phyloP scores from a whole-genome alignment of 2,888 invertebrate species.

The Clivina fossor region DNA sequence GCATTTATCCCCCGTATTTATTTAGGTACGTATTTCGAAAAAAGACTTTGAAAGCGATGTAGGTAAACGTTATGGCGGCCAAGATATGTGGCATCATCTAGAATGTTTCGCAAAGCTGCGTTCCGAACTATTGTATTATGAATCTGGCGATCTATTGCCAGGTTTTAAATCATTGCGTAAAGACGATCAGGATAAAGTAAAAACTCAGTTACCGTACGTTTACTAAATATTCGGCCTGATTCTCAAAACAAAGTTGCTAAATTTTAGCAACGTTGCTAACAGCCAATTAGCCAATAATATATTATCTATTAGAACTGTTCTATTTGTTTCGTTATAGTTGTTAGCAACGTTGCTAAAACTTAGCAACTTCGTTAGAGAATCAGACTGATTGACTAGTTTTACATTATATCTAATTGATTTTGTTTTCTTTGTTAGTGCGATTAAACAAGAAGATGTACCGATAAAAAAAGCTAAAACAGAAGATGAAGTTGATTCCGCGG shows the following conservation, averaged over 20 bases:
- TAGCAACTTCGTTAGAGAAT: no score
- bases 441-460: slow-evolving; percentile 61
- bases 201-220: slow-evolving; percentile 66
- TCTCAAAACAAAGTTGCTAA: no score
- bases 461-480: slow-evolving; percentile 72
- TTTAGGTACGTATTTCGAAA: slow-evolving; percentile 73
- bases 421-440: slow-evolving; percentile 46
- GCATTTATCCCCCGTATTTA: slow-evolving; percentile 13
- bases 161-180: slow-evolving; percentile 70
- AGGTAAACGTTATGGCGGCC: slow-evolving; percentile 79
- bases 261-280: no score
- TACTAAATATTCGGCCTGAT: no score
- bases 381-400: no score
- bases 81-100: slow-evolving; percentile 88
- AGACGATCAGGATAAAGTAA: slow-evolving; percentile 70
- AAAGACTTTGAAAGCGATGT: slow-evolving; percentile 81
- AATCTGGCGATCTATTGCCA: slow-evolving; percentile 70
- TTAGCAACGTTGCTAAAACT: no score
- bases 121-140: slow-evolving; percentile 72
- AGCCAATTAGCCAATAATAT: no score
- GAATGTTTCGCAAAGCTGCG: slow-evolving; percentile 83
- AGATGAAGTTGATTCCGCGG: slow-evolving; percentile 57
- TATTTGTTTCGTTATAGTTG: no score
- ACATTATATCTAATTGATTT: slow-evolving; percentile 2
- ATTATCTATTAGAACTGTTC: no score